Evolutionary conservation across 2,888 invertebrate genomes (phyloP).

Genomic region (Drosophila nigricruria): DNA sequence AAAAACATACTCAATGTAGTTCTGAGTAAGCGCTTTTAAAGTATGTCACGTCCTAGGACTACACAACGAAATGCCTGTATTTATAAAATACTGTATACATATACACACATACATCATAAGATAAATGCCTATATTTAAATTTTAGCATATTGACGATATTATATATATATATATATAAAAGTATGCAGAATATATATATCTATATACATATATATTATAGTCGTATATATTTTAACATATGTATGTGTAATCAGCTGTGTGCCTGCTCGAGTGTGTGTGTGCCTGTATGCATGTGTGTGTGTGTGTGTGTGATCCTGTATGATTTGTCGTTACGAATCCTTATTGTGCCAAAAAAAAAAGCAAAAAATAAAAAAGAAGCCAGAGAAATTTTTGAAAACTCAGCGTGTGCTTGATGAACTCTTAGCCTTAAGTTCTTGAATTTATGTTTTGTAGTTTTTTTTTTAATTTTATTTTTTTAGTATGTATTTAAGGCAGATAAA

Average conservation of each 20-base stretch:
- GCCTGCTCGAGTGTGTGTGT: slow-evolving; percentile 22
- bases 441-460: slow-evolving; percentile 42
- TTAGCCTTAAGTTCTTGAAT: slow-evolving; percentile 54
- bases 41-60: slow-evolving; percentile 60
- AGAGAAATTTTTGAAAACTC: slow-evolving; percentile 50
- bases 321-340: slow-evolving; percentile 68
- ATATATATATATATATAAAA: slow-evolving; percentile 31
- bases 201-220: slow-evolving; percentile 62
- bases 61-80: slow-evolving; percentile 75
- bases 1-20: slow-evolving; percentile 55
- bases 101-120: slow-evolving; percentile 17
- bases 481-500: slow-evolving; percentile 31
- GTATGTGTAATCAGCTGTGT: slow-evolving; percentile 31
- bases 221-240: slow-evolving; percentile 54
- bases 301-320: slow-evolving; percentile 29
- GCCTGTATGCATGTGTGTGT: slow-evolving; percentile 20
- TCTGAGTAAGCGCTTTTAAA: slow-evolving; percentile 71
- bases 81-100: slow-evolving; percentile 63
- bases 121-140: slow-evolving; percentile 34
- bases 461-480: no score
- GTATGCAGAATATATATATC: slow-evolving; percentile 3
- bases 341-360: slow-evolving; percentile 79
- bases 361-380: slow-evolving; percentile 25
- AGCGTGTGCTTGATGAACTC: slow-evolving; percentile 65
- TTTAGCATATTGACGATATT: slow-evolving; percentile 50